A percentile compares a stretch with the other conserved stretches of the same genome.
These are phyloP conservation scores for Odontothrips loti DNA, from an alignment of 2,888 invertebrate species.

Conservation along the genomic window DNA sequence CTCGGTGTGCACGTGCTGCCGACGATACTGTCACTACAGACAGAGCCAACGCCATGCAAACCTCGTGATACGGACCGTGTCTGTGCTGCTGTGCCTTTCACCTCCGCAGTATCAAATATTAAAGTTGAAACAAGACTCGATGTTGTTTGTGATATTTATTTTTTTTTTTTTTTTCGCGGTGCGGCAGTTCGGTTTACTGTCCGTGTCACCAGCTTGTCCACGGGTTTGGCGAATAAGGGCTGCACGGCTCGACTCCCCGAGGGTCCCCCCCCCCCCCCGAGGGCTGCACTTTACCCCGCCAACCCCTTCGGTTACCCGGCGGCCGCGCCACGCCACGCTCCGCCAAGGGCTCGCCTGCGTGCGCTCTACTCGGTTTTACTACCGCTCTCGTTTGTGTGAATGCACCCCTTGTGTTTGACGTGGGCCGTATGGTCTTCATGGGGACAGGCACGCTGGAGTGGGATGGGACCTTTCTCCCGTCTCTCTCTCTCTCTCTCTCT, in stretches of 20 bases:
- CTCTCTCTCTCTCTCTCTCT: no score
- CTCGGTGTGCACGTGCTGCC: no score
- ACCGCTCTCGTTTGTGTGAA: neutral
- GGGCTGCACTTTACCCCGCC: neutral
- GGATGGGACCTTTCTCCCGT: no score
- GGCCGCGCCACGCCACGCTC: neutral
- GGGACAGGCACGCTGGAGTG: neutral
- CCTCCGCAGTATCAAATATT: no score
- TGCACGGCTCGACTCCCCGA: neutral
- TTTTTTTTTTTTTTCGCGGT: neutral
- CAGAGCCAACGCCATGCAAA: no score
- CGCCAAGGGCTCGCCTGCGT: neutral
- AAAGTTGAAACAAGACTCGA: no score
- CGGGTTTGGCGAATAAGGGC: no score
- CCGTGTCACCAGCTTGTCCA: constrained; percentile 20
- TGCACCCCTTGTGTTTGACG: constrained; percentile 1
- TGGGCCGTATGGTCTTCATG: constrained; percentile 6
- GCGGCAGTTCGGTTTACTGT: neutral
- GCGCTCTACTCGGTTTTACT: neutral
- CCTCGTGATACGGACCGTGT: no score
- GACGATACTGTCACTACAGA: no score
- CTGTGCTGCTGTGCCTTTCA: no score
- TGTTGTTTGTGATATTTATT: no score
- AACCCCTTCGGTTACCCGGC: neutral
- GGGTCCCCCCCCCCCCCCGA: neutral